Evolutionary conservation across 64 coral and sea anemone genomes (phyloP).

Genomic region (Catalaphyllia jardinei): DNA sequence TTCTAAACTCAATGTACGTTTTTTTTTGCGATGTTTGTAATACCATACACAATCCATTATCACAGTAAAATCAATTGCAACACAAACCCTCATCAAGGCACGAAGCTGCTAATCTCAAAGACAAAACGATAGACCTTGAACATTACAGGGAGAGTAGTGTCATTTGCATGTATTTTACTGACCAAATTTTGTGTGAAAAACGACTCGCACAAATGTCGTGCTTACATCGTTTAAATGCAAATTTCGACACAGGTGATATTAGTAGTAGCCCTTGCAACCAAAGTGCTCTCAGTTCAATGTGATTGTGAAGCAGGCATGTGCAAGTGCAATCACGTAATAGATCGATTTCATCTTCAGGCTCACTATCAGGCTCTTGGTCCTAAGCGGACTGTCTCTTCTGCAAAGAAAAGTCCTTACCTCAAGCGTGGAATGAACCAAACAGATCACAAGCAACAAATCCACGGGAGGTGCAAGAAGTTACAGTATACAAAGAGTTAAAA

Average conservation of each 20-base stretch:
- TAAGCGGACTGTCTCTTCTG: background rate
- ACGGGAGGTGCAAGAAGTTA: background rate
- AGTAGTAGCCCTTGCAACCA: no score
- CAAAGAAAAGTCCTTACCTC: background rate
- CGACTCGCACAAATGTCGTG: no score
- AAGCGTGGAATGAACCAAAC: conserved; percentile 30
- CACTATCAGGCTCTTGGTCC: conserved; percentile 35
- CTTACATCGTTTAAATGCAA: no score
- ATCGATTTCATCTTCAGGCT: background rate
- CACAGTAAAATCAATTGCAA: no score
- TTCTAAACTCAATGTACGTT: background rate
- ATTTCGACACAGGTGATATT: background rate
- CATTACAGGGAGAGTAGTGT: background rate
- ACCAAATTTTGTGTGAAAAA: no score
- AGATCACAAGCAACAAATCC: background rate
- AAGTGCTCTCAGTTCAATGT: no score
- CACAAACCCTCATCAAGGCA: background rate
- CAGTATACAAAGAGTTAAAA: conserved; percentile 9
- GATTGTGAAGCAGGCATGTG: no score
- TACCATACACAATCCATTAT: background rate
- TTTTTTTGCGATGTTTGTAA: no score
- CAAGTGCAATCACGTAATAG: background rate
- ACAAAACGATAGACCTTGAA: background rate
- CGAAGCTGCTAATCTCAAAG: background rate
- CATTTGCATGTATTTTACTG: background rate